Base-by-base conservation (phyloP, 2,113 vertebrate species). In the Parus major region DNA sequence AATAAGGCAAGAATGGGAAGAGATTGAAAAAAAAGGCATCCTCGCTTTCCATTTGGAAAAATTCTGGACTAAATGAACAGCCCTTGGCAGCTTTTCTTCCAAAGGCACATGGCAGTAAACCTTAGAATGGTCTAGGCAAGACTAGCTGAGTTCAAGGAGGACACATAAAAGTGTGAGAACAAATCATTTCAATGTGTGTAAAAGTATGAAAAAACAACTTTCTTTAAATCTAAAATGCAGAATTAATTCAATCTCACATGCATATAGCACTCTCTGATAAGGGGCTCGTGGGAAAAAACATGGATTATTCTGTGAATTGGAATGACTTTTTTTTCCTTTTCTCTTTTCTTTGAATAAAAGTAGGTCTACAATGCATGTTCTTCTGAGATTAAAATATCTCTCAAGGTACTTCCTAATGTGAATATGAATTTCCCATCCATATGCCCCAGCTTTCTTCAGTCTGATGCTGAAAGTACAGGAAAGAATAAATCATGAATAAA, bases 401-500 rank as follows among this genome's bases (percentile, higher is more conserved):
- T 84, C 27, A 60, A n/a, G 24, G 12, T 56, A 4, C 29, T 89
- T 91, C 22, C 20, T 73, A 56, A 75, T 66, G 25, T 36, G 36
- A 77, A 68, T 90, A 71, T 52, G 36, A 88, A 75, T 78, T 84
- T 91, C 4, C 15, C n/a, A 76, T 68, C 31, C 36, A 29, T 49
- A 53, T 53, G 33, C 11, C 33, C 60, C 56, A 64, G 21, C 27
- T 83, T 55, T 63, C 60, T 84, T 60, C 41, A 86, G 7, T 64
- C 25, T 36, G 15, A 12, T 65, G 20, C 22, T 89, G 60, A 95
- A 92, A 90, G 73, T 59, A 61, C 39, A 57, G 10, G 46, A 44
- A 84, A 91, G 79, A 71, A 31, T 71, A 63, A 77, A 86, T 86
- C 28, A 82, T 79, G 11, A 86, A 95, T 63, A 84, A 71, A 93